Percentiles rank a stretch among this genome's conserved stretches.
Conservation (phyloP, 1,140 invertebrate genomes). For the Polypedilum pembai region DNA sequence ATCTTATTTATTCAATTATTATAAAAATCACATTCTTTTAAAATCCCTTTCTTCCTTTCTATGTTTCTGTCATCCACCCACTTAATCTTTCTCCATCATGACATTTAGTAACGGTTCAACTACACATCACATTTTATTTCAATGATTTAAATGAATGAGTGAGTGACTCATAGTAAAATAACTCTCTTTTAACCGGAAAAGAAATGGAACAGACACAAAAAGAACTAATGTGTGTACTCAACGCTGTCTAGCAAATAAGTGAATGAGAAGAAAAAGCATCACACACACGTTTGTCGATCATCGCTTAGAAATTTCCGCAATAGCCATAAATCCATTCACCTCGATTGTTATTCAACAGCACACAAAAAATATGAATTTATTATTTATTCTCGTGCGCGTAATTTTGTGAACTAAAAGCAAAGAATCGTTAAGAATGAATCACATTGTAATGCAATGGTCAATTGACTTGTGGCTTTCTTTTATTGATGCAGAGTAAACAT, state of each 20-base stretch:
- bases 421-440: too few species aligned
- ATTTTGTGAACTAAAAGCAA: too few species aligned
- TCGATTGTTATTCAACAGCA: constrained; percentile 19
- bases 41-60: too few species aligned
- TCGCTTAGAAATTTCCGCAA: constrained; percentile 23
- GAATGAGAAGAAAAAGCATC: neutral
- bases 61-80: neutral
- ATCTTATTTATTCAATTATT: too few species aligned
- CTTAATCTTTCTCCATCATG: neutral
- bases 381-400: too few species aligned
- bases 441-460: too few species aligned
- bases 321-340: constrained; percentile 23
- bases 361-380: too few species aligned
- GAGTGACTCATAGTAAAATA: neutral
- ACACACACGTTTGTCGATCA: constrained; percentile 8
- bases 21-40: too few species aligned
- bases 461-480: too few species aligned
- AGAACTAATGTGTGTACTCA: neutral
- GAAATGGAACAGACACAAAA: constrained; percentile 18
- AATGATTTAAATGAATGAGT: constrained; percentile 1
- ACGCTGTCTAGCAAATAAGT: neutral
- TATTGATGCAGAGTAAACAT: too few species aligned
- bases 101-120: neutral
- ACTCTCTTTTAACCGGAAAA: neutral
- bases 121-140: neutral